These are phyloP conservation scores for Gryon sp. DNA, from an alignment of 1,140 invertebrate species.

Conservation along the genomic window DNA sequence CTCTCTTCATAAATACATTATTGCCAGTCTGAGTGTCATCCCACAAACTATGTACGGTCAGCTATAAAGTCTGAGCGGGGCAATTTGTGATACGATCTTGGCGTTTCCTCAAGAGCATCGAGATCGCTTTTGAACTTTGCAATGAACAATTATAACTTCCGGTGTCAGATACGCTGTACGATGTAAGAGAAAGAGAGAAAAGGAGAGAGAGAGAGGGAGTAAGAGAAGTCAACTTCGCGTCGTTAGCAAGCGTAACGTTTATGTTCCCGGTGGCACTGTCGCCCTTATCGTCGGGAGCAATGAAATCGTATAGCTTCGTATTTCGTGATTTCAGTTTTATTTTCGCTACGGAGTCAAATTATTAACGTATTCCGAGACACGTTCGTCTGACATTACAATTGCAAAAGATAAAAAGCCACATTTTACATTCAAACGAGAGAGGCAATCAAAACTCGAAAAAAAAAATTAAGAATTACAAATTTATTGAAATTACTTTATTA, in stretches of 20 bases:
- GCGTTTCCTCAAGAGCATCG: slow-evolving; percentile 58
- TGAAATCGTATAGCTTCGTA: slow-evolving; percentile 63
- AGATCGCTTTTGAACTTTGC: slow-evolving; percentile 61
- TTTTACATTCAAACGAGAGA: slow-evolving; percentile 9
- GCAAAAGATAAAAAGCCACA: neutral
- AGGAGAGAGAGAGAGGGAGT: too few relatives aligned
- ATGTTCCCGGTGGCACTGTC: slow-evolving; percentile 68
- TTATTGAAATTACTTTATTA: too few relatives aligned
- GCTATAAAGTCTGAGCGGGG: slow-evolving; percentile 21
- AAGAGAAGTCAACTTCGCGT: slow-evolving; percentile 59
- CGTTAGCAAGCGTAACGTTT: slow-evolving; percentile 70
- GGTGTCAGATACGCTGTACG: slow-evolving; percentile 65
- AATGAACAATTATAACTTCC: slow-evolving; percentile 75
- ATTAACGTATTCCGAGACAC: slow-evolving; percentile 27
- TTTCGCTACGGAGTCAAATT: slow-evolving; percentile 37
- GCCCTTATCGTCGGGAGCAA: slow-evolving; percentile 47
- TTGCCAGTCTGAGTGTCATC: slow-evolving; percentile 18
- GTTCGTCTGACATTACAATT: slow-evolving; percentile 4
- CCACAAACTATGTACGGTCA: slow-evolving; percentile 26
- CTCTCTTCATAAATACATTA: slow-evolving; percentile 42
- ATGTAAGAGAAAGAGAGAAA: too few relatives aligned
- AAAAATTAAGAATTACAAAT: too few relatives aligned
- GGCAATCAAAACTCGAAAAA: slow-evolving; percentile 7
- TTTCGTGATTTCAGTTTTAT: slow-evolving; percentile 65
- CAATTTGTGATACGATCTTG: slow-evolving; percentile 47